Percentiles rank a stretch among this genome's conserved stretches.
Conservation (phyloP, 2,797 vertebrate genomes). For the Channallabes apus region DNA sequence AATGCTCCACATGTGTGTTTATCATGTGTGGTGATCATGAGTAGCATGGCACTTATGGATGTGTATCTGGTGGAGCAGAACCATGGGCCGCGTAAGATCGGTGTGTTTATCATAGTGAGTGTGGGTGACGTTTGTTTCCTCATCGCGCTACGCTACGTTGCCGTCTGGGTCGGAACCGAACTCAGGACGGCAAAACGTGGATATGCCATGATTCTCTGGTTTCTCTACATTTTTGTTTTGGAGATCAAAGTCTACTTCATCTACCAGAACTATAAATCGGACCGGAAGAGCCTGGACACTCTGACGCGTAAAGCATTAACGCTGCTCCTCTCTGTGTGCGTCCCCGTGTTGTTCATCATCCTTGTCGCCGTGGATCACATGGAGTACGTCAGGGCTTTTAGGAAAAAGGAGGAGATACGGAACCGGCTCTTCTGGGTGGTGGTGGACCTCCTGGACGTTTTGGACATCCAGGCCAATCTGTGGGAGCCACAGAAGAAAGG, state of each 20-base stretch:
- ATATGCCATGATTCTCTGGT: slow-evolving; percentile 86
- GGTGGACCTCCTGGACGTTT: slow-evolving; percentile 84
- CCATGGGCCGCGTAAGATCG: slow-evolving; percentile 79
- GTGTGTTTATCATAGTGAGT: slow-evolving; percentile 82
- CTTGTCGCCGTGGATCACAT: slow-evolving; percentile 81
- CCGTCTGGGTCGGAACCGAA: slow-evolving; percentile 87
- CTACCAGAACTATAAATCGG: slow-evolving; percentile 89
- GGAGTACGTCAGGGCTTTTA: slow-evolving; percentile 85
- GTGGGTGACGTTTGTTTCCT: slow-evolving; percentile 87
- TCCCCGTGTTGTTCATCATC: slow-evolving; percentile 78
- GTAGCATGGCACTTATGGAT: slow-evolving; percentile 80
- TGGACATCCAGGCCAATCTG: slow-evolving; percentile 88
- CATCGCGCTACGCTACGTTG: slow-evolving; percentile 83
- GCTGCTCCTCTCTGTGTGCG: slow-evolving; percentile 75
- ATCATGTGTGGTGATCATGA: slow-evolving; percentile 67
- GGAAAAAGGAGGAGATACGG: slow-evolving; percentile 84
- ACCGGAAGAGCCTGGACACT: slow-evolving; percentile 79
- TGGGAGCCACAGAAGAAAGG: slow-evolving; percentile 85
- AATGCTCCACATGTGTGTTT: slow-evolving; percentile 88
- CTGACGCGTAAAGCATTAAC: slow-evolving; percentile 79
- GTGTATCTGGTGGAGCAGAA: slow-evolving; percentile 84
- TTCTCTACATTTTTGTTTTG: slow-evolving; percentile 83
- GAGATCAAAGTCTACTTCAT: slow-evolving; percentile 87
- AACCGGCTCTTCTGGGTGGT: slow-evolving; percentile 88
- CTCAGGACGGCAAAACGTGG: slow-evolving; percentile 85